Base-by-base conservation (phyloP, 2,888 invertebrate species). In the Morpho achilles region DNA sequence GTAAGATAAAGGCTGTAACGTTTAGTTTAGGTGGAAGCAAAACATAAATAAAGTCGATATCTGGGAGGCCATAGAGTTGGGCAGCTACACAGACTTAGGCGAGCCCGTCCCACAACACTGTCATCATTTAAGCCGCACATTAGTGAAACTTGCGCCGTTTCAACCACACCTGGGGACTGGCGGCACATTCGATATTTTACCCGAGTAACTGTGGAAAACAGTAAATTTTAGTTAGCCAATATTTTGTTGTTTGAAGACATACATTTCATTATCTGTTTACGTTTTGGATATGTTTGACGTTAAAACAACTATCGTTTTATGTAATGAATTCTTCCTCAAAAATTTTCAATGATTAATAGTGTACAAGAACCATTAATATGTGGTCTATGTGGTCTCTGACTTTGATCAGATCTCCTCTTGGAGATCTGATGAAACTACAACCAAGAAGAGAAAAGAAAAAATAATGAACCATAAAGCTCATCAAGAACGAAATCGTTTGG, bases 61-160 rank as follows among this genome's bases (percentile, higher is more conserved):
- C 58, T 61, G 47, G 61, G 50, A 62, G 61, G 58, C 58, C 60
- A 62, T 62, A 62, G 63, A 62, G 66, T 58, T 47, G 57, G 63
- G 63, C 63, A 58, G 62, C 66, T 58, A 67, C 62, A 65, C 61
- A 63, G 74, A 74, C 70, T 71, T 69, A 72, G 71, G 69, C 70
- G 75, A 76, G 74, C 73, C 72, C 70, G 70, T 71, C 68, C 78
- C 77, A 70, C 82, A 79, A 80, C 82, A 82, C 74, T 85, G 85
- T 86, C 87, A 87, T 85, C 82, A 82, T 87, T 87, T 87, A 89
- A 85, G 86, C 87, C 85, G 78, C 81, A 87, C 84, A 89, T 88
- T 88, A 87, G 84, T 71, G 76, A 83, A 89, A 87, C 85, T 89
- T 88, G 84, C 78, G 79, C 82, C 81, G 85, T 84, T 84, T 79